Conservation (phyloP, 2,888 invertebrate species). For the Sericinus montela region DNA sequence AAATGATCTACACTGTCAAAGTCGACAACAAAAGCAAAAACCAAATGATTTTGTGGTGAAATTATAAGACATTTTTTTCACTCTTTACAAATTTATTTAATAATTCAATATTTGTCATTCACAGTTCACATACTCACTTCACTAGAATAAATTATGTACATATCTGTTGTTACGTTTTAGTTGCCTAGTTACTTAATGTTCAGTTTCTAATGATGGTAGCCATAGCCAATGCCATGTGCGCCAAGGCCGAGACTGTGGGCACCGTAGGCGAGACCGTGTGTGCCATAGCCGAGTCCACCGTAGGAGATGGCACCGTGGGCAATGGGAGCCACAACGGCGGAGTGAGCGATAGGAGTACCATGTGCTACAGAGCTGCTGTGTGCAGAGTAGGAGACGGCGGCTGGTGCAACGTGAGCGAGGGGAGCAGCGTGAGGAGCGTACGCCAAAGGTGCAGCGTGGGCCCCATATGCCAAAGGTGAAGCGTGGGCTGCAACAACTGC, state of each 20-base stretch:
- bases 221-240: slow-evolving; percentile 22
- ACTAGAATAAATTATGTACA: slow-evolving; percentile 9
- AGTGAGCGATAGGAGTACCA: slow-evolving; percentile 25
- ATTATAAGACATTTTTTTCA: background rate
- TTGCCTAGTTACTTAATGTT: slow-evolving; percentile 14
- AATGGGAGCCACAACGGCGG: too few relatives aligned
- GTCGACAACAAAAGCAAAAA: too few relatives aligned
- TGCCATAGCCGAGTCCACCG: too few relatives aligned
- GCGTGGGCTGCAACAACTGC: slow-evolving; percentile 33
- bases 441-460: slow-evolving; percentile 26
- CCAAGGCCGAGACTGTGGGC: too few relatives aligned
- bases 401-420: slow-evolving; percentile 29
- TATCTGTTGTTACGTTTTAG: slow-evolving; percentile 17
- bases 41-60: too few relatives aligned
- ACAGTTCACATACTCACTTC: slow-evolving; percentile 17
- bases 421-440: slow-evolving; percentile 26
- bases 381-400: slow-evolving; percentile 26
- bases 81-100: slow-evolving; percentile 15
- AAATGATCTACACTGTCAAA: too few relatives aligned
- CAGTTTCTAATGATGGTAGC: slow-evolving; percentile 16
- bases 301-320: too few relatives aligned
- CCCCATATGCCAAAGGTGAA: slow-evolving; percentile 30
- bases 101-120: slow-evolving; percentile 13
- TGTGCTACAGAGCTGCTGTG: too few relatives aligned
- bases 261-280: slow-evolving; percentile 21